Evolutionary conservation across 2,888 invertebrate genomes (phyloP), one percentile per base, ranked within the genome.

Genomic region (Sabatieria punctata): DNA sequence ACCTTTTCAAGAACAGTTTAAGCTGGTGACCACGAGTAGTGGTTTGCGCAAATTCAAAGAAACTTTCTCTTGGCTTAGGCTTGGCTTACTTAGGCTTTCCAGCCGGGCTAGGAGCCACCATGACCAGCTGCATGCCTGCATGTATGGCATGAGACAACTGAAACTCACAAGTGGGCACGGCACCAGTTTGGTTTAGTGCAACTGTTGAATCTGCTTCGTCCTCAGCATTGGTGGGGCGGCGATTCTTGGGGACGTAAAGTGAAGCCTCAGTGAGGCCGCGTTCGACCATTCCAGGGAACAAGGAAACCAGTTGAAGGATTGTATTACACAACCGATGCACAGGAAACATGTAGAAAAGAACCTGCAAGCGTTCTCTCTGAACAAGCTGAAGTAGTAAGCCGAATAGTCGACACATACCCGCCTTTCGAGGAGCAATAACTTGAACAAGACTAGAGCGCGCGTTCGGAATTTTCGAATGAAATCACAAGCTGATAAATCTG

Each of bases 321-420:
- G 82, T 77, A 6, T 81, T 77, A 57, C 91, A 89, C 54, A 95
- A 72, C 6, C 80, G 78, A 50, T 85, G 81, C 1, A 91, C 93
- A 1, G 93, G 91, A 21, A 88, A 81, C 46, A 86, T 84, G 68
- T 83, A 85, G 64, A 93, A 84, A 45, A 97, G 76, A 37, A 93
- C 80, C 65, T 82, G 77, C n/a, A 37, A 3, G 6, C 25, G 6
- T 4, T 37, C 13, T 54, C 2, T 27, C 2, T 44, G 27, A 36
- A 26, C 13, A 49, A 44, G 33, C 6, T 21, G 38, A 45, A 36
- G 18, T 26, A 26, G 38, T 26, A 21, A 26, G 21, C 4, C 8
- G 6, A 21, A 21, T n/a, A n/a, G 18, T 23, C 13, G 11, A 19
- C 26, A 40, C 47, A n/a, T 54, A 71, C 71, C 60, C 67, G 66